Conservation (phyloP, 2,113 vertebrate species). For the Megatriorchis doriae region DNA sequence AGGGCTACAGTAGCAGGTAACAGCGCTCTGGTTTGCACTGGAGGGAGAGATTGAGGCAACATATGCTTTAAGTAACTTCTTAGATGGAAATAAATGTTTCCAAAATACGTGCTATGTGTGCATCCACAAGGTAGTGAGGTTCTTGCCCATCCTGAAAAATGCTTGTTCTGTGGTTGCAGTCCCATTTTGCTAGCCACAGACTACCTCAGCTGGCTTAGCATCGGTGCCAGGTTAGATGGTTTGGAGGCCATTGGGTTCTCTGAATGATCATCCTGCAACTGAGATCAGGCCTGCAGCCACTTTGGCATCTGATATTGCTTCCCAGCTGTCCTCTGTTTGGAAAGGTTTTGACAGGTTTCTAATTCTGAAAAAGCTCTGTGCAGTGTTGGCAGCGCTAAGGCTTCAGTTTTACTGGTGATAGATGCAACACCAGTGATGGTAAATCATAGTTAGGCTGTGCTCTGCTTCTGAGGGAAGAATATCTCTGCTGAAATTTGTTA, state of each 20-base stretch:
- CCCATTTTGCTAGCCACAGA: not conserved
- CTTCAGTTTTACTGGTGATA: not conserved
- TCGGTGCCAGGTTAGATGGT: not conserved
- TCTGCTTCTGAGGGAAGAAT: not conserved
- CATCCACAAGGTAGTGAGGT: not conserved
- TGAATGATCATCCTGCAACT: not conserved
- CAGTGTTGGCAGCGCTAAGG: not conserved
- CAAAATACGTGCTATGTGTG: not conserved
- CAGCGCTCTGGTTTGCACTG: not conserved
- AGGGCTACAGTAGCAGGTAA: not conserved
- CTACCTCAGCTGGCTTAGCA: not conserved
- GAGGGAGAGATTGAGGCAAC: not conserved
- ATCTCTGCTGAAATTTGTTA: not conserved
- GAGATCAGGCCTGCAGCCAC: not conserved
- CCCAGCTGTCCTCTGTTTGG: not conserved
- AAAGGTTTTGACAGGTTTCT: not conserved
- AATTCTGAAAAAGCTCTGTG: not conserved
- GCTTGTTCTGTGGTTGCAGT: not conserved
- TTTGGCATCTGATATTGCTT: not conserved
- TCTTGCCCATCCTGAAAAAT: not conserved
- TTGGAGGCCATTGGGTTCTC: not conserved
- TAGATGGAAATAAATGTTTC: not conserved
- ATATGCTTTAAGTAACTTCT: not conserved
- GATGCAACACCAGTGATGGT: not conserved
- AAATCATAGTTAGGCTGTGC: not conserved